These are phyloP conservation scores for Netelia inedita DNA, from an alignment of 2,888 invertebrate genomes.

Conservation along the genomic window DNA sequence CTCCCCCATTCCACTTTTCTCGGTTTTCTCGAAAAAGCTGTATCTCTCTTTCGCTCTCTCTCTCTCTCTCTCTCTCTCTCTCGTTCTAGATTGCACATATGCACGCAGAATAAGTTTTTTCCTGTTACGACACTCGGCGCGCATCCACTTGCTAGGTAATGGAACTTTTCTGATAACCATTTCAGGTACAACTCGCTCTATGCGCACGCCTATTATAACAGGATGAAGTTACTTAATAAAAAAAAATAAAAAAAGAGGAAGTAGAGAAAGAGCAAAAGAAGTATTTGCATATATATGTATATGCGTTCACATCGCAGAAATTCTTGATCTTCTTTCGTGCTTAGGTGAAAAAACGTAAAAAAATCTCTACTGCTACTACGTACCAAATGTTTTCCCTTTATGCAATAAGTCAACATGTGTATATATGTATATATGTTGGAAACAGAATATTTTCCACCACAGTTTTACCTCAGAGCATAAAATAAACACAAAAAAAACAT, in stretches of 20 bases:
- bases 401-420: too few species aligned
- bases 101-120: slow-evolving; percentile 1
- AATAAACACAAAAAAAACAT: too few species aligned
- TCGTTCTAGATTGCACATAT: slow-evolving; percentile 16
- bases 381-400: too few species aligned
- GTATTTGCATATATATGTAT: too few species aligned
- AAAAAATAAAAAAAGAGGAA: slow-evolving; percentile 9
- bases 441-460: too few species aligned
- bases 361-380: too few species aligned
- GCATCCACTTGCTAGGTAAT: slow-evolving; percentile 13
- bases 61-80: not conserved
- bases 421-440: too few species aligned
- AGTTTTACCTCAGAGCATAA: too few species aligned
- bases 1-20: slow-evolving; percentile 13
- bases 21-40: slow-evolving; percentile 46
- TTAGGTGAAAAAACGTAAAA: too few species aligned
- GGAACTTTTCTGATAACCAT: slow-evolving; percentile 46
- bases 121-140: not conserved
- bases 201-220: slow-evolving; percentile 35
- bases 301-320: too few species aligned
- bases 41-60: slow-evolving; percentile 16
- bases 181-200: slow-evolving; percentile 38
- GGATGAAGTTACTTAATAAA: slow-evolving; percentile 28
- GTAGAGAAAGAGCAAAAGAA: too few species aligned
- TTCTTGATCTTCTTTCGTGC: too few species aligned